Evolutionary conservation across 2,888 invertebrate genomes (phyloP), one percentile per base, ranked within the genome.

Genomic region (Spilosoma lubricipeda): DNA sequence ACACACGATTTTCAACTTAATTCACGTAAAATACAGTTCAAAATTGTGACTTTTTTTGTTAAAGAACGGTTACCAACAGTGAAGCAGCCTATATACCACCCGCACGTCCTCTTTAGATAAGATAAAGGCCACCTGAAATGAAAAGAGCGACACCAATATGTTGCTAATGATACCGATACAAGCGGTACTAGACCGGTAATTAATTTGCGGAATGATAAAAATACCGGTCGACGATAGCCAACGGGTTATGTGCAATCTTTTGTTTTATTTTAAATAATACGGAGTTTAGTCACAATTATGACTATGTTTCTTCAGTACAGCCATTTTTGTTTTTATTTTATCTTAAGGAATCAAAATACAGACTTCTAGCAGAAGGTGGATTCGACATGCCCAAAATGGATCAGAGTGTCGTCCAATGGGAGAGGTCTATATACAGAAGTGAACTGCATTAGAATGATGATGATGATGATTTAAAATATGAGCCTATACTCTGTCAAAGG

Each of bases 21-120:
- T 0, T 0, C 0, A 0, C 0, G 4, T 18, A 0, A 0, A 0
- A 0, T 76, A 90, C 33, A 82, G 89, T 89, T 80, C 13, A 82
- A 74, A 78, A 76, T 91, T 0, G 52, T 27, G 68, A 85, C 77
- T 3, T 42, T 3, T 0, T 2, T 9, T 0, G 63, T 11, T 27
- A 42, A 30, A 68, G 76, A 80, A 87, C 87, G 82, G 91, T 90
- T 89, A 86, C 87, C 85, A 89, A 93, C 93, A 93, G 91, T 92
- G 91, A 91, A 89, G 90, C 87, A 90, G 91, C 88, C 89, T 92
- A 92, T 92, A 91, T 91, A 90, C 90, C 90, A 88, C 94, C 95
- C 95, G 95, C 94, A 95, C 95, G 95, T 95, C 95, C 95, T 95
- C 94, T 94, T 93, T 95, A 93, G 95, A 95, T 95, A 94, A 95